These are phyloP conservation scores for Xanthorhoe spadicearia DNA, from an alignment of 2,888 invertebrate species.

Conservation along the genomic window DNA sequence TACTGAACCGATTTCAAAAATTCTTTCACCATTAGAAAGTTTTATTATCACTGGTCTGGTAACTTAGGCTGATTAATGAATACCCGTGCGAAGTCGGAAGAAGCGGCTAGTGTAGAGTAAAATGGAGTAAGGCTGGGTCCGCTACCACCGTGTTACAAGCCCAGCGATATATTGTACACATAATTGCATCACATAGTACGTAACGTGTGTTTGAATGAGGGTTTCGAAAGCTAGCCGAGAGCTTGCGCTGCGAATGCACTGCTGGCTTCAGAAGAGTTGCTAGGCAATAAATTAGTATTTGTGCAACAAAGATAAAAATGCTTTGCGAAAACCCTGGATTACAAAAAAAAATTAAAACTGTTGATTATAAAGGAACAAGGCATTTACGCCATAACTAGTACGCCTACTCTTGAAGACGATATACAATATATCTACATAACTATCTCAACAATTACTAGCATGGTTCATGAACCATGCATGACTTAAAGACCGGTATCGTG, in stretches of 20 bases:
- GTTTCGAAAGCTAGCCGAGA: slow-evolving; percentile 32
- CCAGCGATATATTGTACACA: slow-evolving; percentile 16
- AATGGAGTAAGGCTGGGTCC: background rate
- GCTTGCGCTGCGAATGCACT: slow-evolving; percentile 26
- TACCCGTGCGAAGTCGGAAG: too few species aligned
- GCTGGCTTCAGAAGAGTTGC: slow-evolving; percentile 10
- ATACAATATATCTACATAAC: too few species aligned
- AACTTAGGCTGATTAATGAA: too few species aligned
- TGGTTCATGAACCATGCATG: too few species aligned
- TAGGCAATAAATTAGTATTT: background rate
- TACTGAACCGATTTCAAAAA: too few species aligned
- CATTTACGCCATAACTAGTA: too few species aligned
- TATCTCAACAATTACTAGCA: too few species aligned
- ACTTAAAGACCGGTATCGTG: too few species aligned
- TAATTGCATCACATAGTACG: slow-evolving; percentile 31
- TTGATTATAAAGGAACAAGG: too few species aligned
- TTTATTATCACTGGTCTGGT: too few species aligned
- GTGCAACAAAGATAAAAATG: background rate
- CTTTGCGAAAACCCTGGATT: background rate
- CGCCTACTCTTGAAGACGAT: too few species aligned
- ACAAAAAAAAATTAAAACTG: background rate
- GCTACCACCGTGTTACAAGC: background rate
- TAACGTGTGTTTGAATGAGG: slow-evolving; percentile 29
- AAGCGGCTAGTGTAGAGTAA: background rate
- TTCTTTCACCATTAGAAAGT: too few species aligned